A percentile compares a stretch with the other conserved stretches of the same genome.
phyloP scores from a whole-genome alignment of 1,140 invertebrate species.

The Drepana arcuata region DNA sequence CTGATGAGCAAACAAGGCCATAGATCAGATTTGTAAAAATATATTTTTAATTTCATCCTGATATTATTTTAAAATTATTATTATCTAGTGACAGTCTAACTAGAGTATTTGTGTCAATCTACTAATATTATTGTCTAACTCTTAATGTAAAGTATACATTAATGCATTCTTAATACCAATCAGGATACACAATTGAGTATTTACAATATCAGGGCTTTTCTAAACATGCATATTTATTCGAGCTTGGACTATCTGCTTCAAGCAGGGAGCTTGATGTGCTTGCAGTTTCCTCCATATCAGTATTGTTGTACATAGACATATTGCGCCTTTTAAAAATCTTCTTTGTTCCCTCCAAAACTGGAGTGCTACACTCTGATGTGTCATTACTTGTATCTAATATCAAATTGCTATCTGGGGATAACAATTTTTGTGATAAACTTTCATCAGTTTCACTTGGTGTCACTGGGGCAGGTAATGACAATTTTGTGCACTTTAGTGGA shows the following conservation, averaged over 20 bases:
- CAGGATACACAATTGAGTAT: too few relatives aligned
- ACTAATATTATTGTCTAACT: too few relatives aligned
- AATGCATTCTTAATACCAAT: too few relatives aligned
- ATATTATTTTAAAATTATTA: too few relatives aligned
- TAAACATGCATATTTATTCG: slow-evolving; percentile 32
- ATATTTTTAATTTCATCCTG: too few relatives aligned
- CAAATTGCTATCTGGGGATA: slow-evolving; percentile 23
- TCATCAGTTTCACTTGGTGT: slow-evolving; percentile 37
- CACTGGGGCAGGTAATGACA: slow-evolving; percentile 48
- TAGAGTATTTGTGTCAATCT: too few relatives aligned
- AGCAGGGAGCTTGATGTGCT: slow-evolving; percentile 20
- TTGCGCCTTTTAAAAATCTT: slow-evolving; percentile 66
- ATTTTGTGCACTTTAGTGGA: slow-evolving; percentile 29
- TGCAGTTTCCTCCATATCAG: slow-evolving; percentile 32
- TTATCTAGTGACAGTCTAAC: too few relatives aligned
- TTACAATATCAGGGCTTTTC: slow-evolving; percentile 7
- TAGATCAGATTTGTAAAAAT: slow-evolving; percentile 1
- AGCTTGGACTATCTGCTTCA: slow-evolving; percentile 31
- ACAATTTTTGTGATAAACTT: slow-evolving; percentile 23
- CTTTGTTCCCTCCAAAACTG: slow-evolving; percentile 34
- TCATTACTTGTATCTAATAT: slow-evolving; percentile 21
- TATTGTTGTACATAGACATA: slow-evolving; percentile 47
- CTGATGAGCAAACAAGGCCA: too few relatives aligned
- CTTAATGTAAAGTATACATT: too few relatives aligned
- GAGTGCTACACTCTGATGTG: slow-evolving; percentile 31